These are phyloP conservation scores for Glomeris maerens DNA, from an alignment of 1,140 invertebrate genomes.

Conservation along the genomic window DNA sequence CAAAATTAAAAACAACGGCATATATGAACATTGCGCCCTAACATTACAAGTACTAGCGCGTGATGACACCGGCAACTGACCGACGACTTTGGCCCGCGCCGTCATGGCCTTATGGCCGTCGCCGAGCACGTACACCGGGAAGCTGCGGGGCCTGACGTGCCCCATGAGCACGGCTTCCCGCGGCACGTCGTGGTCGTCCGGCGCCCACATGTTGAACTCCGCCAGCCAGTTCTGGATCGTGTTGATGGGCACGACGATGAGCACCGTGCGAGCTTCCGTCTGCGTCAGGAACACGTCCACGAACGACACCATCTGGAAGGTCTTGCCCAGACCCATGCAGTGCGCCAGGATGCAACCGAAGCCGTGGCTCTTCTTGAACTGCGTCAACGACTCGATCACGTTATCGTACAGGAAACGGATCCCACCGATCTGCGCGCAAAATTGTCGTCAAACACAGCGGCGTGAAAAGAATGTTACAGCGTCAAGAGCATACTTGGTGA, in stretches of 20 bases:
- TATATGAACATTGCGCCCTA: background rate
- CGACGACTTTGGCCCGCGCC: slow-evolving; percentile 56
- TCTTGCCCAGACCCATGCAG: slow-evolving; percentile 99
- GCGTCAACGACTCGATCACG: slow-evolving; percentile 76
- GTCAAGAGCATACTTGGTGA: slow-evolving; percentile 54
- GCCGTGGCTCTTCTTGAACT: slow-evolving; percentile 75
- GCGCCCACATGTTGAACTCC: slow-evolving; percentile 95
- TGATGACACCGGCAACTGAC: slow-evolving; percentile 22
- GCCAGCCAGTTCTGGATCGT: slow-evolving; percentile 96
- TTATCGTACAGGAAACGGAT: slow-evolving; percentile 93
- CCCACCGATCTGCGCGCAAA: slow-evolving; percentile 65
- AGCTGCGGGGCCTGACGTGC: slow-evolving; percentile 50
- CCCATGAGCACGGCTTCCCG: slow-evolving; percentile 17
- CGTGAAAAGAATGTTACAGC: too few species aligned
- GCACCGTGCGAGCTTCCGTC: slow-evolving; percentile 70
- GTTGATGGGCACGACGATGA: slow-evolving; percentile 98
- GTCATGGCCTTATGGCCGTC: slow-evolving; percentile 84
- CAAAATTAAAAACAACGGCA: slow-evolving; percentile 27
- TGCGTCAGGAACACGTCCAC: slow-evolving; percentile 87
- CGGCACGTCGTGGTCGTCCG: slow-evolving; percentile 33
- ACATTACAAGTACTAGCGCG: too few species aligned
- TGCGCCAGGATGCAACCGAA: slow-evolving; percentile 97
- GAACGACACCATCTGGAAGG: slow-evolving; percentile 86
- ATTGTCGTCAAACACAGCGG: slow-evolving; percentile 4
- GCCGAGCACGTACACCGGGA: slow-evolving; percentile 77